Evolutionary conservation across 2,797 vertebrate species (phyloP).

Genomic region (Rhabdomys pumilio): DNA sequence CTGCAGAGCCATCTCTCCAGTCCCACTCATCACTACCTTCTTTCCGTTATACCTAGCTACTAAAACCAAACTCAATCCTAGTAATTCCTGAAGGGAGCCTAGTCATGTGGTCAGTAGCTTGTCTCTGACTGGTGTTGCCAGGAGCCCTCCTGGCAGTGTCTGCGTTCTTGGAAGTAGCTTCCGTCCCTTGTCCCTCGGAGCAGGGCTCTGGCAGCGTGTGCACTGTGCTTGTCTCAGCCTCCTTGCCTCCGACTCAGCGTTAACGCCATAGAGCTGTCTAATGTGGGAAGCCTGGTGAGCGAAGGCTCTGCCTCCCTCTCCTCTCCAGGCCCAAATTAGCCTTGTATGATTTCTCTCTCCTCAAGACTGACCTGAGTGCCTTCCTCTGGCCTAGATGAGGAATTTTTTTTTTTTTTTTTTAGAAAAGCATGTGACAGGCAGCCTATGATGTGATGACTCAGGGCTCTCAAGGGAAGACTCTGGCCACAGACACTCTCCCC

Average conservation of each 20-base stretch:
- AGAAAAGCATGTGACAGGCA: background rate
- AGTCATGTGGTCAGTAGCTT: background rate
- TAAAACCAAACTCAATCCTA: slow-evolving; percentile 54
- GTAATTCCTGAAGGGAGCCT: background rate
- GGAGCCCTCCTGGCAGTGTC: background rate
- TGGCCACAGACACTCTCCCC: background rate
- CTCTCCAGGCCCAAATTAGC: background rate
- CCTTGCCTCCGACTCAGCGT: background rate
- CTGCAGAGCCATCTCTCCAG: background rate
- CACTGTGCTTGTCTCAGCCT: background rate
- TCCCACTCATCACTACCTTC: background rate
- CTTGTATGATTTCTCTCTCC: background rate
- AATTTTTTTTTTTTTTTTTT: slow-evolving; percentile 13
- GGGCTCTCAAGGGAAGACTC: background rate
- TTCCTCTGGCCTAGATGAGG: slow-evolving; percentile 10
- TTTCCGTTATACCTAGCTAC: slow-evolving; percentile 50
- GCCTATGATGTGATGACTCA: background rate
- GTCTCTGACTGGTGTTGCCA: background rate
- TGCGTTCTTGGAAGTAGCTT: background rate
- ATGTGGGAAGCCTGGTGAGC: background rate
- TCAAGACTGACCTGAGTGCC: background rate
- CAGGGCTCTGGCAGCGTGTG: background rate
- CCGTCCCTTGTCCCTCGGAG: background rate
- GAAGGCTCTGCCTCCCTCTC: background rate
- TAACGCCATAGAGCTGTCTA: background rate